These are phyloP conservation scores for Otolemur crassicaudatus DNA, from an alignment of 2,797 vertebrate species.

Conservation along the genomic window DNA sequence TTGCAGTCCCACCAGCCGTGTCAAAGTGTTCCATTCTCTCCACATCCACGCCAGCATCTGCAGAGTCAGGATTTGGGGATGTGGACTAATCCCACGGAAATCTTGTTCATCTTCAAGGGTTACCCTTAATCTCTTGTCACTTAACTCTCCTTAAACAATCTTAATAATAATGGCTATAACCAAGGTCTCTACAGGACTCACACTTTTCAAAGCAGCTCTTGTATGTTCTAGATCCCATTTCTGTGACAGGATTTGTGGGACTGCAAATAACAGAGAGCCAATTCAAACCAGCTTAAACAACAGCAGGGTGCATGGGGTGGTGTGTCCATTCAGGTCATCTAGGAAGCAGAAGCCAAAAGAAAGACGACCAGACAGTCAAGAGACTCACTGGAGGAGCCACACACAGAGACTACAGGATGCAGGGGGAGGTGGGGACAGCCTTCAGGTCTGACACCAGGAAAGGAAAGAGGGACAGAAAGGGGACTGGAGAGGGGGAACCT, in stretches of 20 bases:
- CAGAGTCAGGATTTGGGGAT: too few relatives aligned
- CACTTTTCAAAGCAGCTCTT: not conserved
- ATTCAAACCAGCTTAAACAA: not conserved
- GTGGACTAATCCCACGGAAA: too few relatives aligned
- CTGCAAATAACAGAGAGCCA: not conserved
- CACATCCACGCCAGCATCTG: too few relatives aligned
- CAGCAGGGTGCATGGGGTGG: not conserved
- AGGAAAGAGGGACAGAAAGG: too few relatives aligned
- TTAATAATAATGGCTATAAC: not conserved
- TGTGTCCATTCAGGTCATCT: not conserved
- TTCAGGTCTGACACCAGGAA: not conserved
- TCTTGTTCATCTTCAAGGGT: not conserved
- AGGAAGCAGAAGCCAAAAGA: not conserved
- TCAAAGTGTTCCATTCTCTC: too few relatives aligned
- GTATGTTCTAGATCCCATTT: not conserved
- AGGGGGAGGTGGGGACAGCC: not conserved
- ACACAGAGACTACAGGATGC: not conserved
- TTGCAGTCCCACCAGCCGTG: too few relatives aligned
- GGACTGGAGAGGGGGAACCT: not conserved
- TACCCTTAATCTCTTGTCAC: not conserved
- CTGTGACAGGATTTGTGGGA: not conserved
- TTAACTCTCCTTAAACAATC: not conserved
- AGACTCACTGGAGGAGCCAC: not conserved
- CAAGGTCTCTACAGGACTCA: not conserved
- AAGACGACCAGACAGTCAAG: not conserved